Conservation (phyloP, 2,888 invertebrate species). For the Tuta absoluta region DNA sequence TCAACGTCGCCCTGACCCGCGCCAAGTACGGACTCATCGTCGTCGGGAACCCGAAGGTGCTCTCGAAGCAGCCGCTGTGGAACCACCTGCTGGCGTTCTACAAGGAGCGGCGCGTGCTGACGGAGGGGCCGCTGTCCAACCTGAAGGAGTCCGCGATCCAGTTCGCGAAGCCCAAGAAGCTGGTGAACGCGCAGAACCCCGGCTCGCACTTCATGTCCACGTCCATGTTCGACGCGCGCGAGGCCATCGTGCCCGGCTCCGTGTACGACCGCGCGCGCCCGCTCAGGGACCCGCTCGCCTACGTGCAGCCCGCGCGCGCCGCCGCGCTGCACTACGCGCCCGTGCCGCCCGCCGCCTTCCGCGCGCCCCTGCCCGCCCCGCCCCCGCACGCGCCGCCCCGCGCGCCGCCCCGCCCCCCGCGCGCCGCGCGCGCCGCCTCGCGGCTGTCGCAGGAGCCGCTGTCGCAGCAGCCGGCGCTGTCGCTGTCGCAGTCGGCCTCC, state of each 20-base stretch:
- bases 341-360: constrained; percentile 96
- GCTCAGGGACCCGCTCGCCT: constrained; percentile 95
- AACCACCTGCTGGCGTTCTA: constrained; percentile 98
- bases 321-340: constrained; percentile 89
- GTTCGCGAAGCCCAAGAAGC: constrained; percentile 97
- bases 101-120: constrained; percentile 97
- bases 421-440: constrained; percentile 60
- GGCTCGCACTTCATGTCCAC: constrained; percentile 99
- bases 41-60: constrained; percentile 99
- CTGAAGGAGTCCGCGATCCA: constrained; percentile 97
- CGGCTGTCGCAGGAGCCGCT: constrained; percentile 86
- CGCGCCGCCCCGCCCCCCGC: constrained; percentile 82
- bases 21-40: constrained; percentile 99
- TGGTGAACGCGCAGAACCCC: constrained; percentile 96
- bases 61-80: constrained; percentile 99
- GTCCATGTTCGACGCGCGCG: constrained; percentile 97
- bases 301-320: constrained; percentile 92
- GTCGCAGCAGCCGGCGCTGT: constrained; percentile 86
- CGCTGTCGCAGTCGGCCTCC: constrained; percentile 87
- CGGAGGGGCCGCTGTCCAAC: constrained; percentile 98
- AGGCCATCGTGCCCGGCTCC: constrained; percentile 96
- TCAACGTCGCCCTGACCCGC: constrained; percentile 98
- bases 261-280: constrained; percentile 92
- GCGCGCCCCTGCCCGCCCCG: constrained; percentile 88
- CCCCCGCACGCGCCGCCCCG: constrained; percentile 74